Evolutionary conservation across 2,797 vertebrate species (phyloP).

Genomic region (Champsocephalus esox): DNA sequence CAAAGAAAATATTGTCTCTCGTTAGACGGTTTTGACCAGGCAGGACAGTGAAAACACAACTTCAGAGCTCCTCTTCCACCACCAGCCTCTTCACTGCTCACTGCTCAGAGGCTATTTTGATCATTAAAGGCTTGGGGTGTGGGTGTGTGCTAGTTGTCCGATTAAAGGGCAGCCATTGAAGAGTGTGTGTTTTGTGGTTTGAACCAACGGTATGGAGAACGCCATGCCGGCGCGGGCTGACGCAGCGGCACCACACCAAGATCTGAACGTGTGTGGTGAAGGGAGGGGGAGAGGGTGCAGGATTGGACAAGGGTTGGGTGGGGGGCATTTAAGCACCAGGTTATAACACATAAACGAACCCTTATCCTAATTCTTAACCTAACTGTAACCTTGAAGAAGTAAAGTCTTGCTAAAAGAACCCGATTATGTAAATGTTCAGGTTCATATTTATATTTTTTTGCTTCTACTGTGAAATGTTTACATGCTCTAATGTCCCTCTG

Average conservation of each 20-base stretch:
- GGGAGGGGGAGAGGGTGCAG: constrained; percentile 1
- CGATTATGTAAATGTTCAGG: no score
- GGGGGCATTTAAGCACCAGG: constrained; percentile 17
- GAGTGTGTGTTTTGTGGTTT: constrained; percentile 70
- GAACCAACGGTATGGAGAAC: constrained; percentile 45
- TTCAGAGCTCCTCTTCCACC: constrained; percentile 38
- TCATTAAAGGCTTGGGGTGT: constrained; percentile 48
- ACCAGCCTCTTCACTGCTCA: constrained; percentile 27
- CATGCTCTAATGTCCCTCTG: no score
- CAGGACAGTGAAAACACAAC: constrained; percentile 14
- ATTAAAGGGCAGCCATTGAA: constrained; percentile 69
- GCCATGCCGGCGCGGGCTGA: constrained; percentile 40
- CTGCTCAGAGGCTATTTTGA: constrained; percentile 57
- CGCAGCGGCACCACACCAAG: constrained; percentile 48
- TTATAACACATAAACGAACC: constrained; percentile 11
- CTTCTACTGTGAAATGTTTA: no score
- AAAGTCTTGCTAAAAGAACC: neutral
- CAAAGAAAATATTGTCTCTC: constrained; percentile 47
- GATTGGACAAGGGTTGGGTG: neutral
- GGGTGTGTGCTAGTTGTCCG: constrained; percentile 52
- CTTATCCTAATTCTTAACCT: neutral
- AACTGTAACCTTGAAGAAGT: neutral
- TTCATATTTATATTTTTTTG: no score
- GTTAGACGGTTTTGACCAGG: neutral
- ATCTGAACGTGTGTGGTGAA: constrained; percentile 45